Conservation (phyloP, 1,140 invertebrate species). For the Thereuonema tuberculata region DNA sequence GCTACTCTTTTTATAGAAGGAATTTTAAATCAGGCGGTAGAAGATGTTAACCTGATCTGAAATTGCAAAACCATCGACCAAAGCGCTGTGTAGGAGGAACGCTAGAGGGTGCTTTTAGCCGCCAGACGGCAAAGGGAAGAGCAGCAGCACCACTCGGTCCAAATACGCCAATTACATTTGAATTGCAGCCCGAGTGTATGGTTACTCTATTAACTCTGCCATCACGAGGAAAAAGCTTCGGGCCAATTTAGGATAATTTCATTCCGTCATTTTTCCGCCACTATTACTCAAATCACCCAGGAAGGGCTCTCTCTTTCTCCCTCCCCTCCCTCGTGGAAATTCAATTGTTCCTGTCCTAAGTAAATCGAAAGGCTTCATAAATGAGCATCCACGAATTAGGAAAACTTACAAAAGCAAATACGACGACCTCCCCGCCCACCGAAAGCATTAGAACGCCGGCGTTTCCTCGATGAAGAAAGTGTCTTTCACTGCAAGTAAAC, state of each 20-base stretch:
- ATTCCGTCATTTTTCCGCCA: slow-evolving; percentile 5
- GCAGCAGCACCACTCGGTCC: too few species aligned
- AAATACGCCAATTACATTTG: too few species aligned
- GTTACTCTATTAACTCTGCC: neutral
- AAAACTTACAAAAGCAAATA: slow-evolving; percentile 11
- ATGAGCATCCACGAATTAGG: slow-evolving; percentile 8
- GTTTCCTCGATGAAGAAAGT: too few species aligned
- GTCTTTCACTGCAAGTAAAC: too few species aligned
- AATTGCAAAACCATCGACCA: too few species aligned
- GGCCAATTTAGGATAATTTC: slow-evolving; percentile 8
- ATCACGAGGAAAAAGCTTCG: neutral
- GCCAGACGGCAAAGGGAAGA: too few species aligned
- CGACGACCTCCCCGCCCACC: neutral
- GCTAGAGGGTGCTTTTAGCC: too few species aligned
- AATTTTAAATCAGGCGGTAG: too few species aligned
- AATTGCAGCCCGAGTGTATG: too few species aligned
- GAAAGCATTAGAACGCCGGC: neutral
- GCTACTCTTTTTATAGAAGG: too few species aligned
- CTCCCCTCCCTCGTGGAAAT: neutral
- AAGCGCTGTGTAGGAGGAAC: too few species aligned
- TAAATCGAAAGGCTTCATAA: slow-evolving; percentile 8
- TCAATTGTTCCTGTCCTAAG: neutral
- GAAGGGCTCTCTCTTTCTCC: neutral
- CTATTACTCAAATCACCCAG: neutral
- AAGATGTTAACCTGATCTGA: too few species aligned